Base-by-base conservation (phyloP, 2,113 vertebrate species). In the Tiliqua scincoides region DNA sequence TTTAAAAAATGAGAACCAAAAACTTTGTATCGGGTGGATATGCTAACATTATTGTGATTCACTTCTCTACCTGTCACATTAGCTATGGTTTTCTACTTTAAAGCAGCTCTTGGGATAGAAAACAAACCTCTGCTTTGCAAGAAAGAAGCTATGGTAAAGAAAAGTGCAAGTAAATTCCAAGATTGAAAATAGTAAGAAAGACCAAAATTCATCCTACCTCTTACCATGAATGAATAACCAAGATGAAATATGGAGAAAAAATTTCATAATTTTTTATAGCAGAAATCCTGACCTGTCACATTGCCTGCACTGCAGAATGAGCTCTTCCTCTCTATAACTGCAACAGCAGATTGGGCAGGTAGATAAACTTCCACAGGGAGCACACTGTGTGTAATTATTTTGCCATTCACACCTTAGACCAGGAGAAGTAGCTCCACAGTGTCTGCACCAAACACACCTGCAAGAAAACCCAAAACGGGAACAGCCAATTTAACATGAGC, bases 381-480 rank as follows among this genome's bases (percentile, higher is more conserved):
- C 98, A n/a, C 99, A 99, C 86, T 97, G 98, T 0, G 98, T 99
- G 95, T 99, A 99, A 95, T 99, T 99, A 88, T 97, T 98, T 92
- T 98, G 98, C 99, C 99, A 99, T 85, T 99, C 98, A 81, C 98
- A 98, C 87, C 96, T 94, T 87, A 97, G 93, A 23, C 99, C 99
- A 0, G 98, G 98, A 18, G 98, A 98, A 23, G 98, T 95, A 79
- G 98, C 97, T 91, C 98, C 98, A 93, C 99, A 99, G 88, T 98
- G 98, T 25, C 97, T 96, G 88, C 99, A 99, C 96, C 97, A 98
- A 84, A 99, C 99, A 93, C 99, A 99, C 99, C 99, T 99, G 91
- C 21, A 95, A 92, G 8, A 48, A 48, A 81, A 91, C 74, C 93
- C 86, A 48, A n/a, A 59, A 90, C 71, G 79, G 52, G 40, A 89